These are phyloP conservation scores for Heteractis magnifica DNA, from an alignment of 92 coral and sea anemone species.

Conservation along the genomic window DNA sequence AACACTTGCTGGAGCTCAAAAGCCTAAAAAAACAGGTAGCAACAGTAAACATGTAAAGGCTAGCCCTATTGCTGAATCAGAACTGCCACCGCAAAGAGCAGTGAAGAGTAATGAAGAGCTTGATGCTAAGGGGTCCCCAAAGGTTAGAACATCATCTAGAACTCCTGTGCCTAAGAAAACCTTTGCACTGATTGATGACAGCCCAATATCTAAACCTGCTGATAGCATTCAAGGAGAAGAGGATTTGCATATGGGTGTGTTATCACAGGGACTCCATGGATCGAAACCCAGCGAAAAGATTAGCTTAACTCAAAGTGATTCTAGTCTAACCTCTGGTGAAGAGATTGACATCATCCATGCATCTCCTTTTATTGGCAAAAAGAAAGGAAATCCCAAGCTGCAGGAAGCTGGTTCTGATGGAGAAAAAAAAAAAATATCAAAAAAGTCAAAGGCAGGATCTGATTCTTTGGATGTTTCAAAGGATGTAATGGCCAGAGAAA, in stretches of 20 bases:
- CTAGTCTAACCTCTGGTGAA: neutral
- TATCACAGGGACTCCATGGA: slow-evolving; percentile 6
- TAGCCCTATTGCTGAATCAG: neutral
- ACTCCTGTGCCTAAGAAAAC: slow-evolving; percentile 83
- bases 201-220: neutral
- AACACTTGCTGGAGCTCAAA: neutral
- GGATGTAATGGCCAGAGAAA: neutral
- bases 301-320: slow-evolving; percentile 5
- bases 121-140: slow-evolving; percentile 38
- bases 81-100: neutral
- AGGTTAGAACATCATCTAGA: slow-evolving; percentile 69
- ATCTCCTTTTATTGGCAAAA: slow-evolving; percentile 5
- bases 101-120: neutral
- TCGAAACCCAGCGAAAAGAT: slow-evolving; percentile 9
- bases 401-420: neutral
- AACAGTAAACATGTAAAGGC: slow-evolving; percentile 11
- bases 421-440: slow-evolving; percentile 15
- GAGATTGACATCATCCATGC: neutral
- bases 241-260: neutral
- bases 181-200: slow-evolving; percentile 64
- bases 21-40: neutral
- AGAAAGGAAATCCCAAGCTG: slow-evolving; percentile 3
- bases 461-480: neutral
- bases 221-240: neutral
- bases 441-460: neutral